Evolutionary conservation across 1,140 invertebrate genomes (phyloP).

Genomic region (Drosophila micromelanica): DNA sequence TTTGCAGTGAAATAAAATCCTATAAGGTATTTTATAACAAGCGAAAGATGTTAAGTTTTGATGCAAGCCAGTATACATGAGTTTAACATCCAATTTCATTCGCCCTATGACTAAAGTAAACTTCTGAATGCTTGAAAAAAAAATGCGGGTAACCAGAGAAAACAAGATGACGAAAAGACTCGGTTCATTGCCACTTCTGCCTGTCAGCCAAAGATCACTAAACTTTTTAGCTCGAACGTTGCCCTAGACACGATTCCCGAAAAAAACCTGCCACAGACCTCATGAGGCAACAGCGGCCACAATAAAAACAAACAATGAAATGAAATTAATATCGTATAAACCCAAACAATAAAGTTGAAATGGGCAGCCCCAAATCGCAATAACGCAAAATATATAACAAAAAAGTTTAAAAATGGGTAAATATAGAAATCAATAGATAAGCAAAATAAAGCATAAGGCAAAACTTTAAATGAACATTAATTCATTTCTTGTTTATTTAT

Average conservation of each 20-base stretch:
- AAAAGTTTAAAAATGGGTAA: conserved; percentile 64
- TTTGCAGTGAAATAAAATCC: neutral
- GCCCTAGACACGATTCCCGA: conserved; percentile 54
- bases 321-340: conserved; percentile 60
- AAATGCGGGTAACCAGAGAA: conserved; percentile 35
- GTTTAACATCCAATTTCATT: neutral
- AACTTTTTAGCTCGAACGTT: conserved; percentile 60
- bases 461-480: conserved; percentile 36
- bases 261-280: conserved; percentile 9
- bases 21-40: conserved; percentile 9
- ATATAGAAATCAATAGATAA: conserved; percentile 63
- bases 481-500: conserved; percentile 4
- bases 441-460: conserved; percentile 15
- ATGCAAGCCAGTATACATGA: too few species aligned
- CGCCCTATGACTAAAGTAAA: conserved; percentile 36
- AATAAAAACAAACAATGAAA: conserved; percentile 37
- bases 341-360: conserved; percentile 35
- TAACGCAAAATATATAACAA: neutral
- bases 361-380: conserved; percentile 17
- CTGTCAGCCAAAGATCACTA: conserved; percentile 68
- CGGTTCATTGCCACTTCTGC: conserved; percentile 65
- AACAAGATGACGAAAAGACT: conserved; percentile 24
- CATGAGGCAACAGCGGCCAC: conserved; percentile 15
- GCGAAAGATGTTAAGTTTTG: conserved; percentile 22
- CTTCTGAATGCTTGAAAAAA: conserved; percentile 52